Evolutionary conservation across 1,140 invertebrate genomes (phyloP).

Genomic region (Hermatobates lingyangjiaoensis): DNA sequence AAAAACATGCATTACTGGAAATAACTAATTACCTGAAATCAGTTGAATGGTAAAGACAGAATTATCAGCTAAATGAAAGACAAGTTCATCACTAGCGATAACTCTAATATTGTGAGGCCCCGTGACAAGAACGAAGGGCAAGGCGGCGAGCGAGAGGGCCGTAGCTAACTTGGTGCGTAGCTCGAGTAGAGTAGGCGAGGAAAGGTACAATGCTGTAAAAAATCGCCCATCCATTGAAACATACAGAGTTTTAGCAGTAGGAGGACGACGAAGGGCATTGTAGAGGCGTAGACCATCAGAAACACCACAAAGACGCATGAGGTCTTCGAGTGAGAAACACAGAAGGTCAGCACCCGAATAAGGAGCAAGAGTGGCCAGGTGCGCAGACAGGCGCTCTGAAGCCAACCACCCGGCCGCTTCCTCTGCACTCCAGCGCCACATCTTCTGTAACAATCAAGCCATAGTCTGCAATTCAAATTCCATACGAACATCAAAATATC

Average conservation of each 20-base stretch:
- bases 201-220: conserved; percentile 64
- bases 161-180: conserved; percentile 45
- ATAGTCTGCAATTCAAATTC: background rate
- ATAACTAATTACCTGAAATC: conserved; percentile 26
- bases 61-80: conserved; percentile 41
- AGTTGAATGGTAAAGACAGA: conserved; percentile 39
- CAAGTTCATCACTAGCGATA: conserved; percentile 51
- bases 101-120: conserved; percentile 56
- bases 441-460: no score
- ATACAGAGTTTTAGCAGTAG: conserved; percentile 16
- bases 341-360: conserved; percentile 64
- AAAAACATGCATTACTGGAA: no score
- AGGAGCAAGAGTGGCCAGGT: conserved; percentile 53
- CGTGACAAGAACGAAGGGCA: conserved; percentile 26
- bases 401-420: conserved; percentile 68
- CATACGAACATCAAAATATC: background rate
- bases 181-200: conserved; percentile 29
- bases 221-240: conserved; percentile 36
- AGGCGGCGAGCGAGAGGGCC: conserved; percentile 36
- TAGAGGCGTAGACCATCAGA: conserved; percentile 78
- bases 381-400: conserved; percentile 52
- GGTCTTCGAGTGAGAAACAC: conserved; percentile 65
- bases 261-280: conserved; percentile 52
- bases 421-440: conserved; percentile 25
- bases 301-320: conserved; percentile 83